Percentiles rank a stretch among this genome's conserved stretches.
These are phyloP conservation scores for Rattus norvegicus DNA, from an alignment of 2,113 vertebrate genomes.

Conservation along the genomic window GRCr8 NC_086027.1:45884001-45884500, in stretches of 20 bases:
- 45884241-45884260: slow-evolving; percentile 6
- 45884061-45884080: background rate
- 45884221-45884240: fast-evolving
- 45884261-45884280: background rate
- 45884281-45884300: background rate
- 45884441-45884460: background rate
- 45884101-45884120: background rate
- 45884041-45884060: background rate
- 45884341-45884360: background rate
- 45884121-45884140: background rate
- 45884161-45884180: background rate
- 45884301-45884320: background rate
- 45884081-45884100: background rate
- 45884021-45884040: too few species aligned
- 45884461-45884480: background rate
- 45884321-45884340: background rate
- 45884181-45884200: background rate
- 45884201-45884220: background rate
- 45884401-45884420: background rate
- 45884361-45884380: background rate
- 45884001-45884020: too few species aligned
- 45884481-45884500: background rate
- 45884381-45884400: background rate
- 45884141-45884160: background rate
- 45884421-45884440: background rate